Conservation (phyloP, 2,888 invertebrate species). For the Drosophila mercatorum region DNA sequence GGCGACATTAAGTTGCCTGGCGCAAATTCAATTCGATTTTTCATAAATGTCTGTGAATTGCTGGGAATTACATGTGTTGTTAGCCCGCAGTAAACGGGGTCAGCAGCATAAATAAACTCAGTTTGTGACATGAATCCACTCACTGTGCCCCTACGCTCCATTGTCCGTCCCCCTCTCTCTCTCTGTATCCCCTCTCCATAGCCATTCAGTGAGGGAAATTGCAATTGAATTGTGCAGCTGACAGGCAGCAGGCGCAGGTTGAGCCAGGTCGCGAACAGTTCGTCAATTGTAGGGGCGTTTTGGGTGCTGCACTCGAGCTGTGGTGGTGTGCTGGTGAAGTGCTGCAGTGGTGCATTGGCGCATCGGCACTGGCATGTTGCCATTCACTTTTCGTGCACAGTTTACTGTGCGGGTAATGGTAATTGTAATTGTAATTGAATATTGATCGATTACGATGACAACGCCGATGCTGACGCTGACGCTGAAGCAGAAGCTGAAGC, state of each 20-base stretch:
- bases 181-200: too few species aligned
- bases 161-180: constrained; percentile 2
- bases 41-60: constrained; percentile 2
- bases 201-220: constrained; percentile 25
- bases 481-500: constrained; percentile 2
- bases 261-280: constrained; percentile 46
- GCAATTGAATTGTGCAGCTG: constrained; percentile 51
- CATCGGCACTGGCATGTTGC: constrained; percentile 6
- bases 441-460: constrained; percentile 62
- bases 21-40: constrained; percentile 59
- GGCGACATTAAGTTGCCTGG: constrained; percentile 42
- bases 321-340: not conserved
- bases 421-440: constrained; percentile 66
- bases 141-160: constrained; percentile 1
- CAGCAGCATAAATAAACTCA: constrained; percentile 56
- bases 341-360: not conserved
- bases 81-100: constrained; percentile 18
- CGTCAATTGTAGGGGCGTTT: constrained; percentile 22
- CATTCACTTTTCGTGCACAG: constrained; percentile 34
- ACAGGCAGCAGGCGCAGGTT: constrained; percentile 16
- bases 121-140: constrained; percentile 34
- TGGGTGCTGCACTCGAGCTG: not conserved
- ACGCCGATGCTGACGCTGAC: constrained; percentile 6
- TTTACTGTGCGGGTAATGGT: constrained; percentile 45
- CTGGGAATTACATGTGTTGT: constrained; percentile 58